Percentiles rank a stretch among this genome's conserved stretches.
Conservation (phyloP, 2,797 vertebrate species). For the Phalloptychus januarius region DNA sequence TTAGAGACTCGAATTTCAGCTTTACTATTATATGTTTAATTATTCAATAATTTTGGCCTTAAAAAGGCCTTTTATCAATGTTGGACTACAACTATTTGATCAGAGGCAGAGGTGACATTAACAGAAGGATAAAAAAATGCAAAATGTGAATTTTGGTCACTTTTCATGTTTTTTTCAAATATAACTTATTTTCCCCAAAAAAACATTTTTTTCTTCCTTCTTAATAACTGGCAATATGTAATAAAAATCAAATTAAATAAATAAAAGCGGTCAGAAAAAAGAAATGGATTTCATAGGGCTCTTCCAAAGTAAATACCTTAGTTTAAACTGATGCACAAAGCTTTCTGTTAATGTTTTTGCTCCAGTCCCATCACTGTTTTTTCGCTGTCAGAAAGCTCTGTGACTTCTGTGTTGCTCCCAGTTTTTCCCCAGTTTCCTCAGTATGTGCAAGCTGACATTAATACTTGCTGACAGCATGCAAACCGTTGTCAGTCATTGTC, state of each 20-base stretch:
- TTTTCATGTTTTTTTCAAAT: background rate
- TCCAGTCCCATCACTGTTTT: background rate
- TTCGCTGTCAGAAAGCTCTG: conserved; percentile 3
- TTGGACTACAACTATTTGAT: background rate
- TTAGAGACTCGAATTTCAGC: background rate
- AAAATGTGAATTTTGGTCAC: no score
- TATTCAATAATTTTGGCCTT: background rate
- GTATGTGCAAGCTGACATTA: conserved; percentile 18
- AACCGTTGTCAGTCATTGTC: conserved; percentile 33
- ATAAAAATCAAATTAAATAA: background rate
- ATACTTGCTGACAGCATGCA: conserved; percentile 37
- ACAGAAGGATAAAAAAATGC: no score
- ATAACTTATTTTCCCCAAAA: background rate
- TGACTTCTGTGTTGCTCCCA: conserved; percentile 5
- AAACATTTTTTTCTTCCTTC: background rate
- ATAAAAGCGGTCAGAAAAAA: background rate
- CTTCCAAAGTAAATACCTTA: background rate
- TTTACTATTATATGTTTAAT: background rate
- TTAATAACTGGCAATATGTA: background rate
- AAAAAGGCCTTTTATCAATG: background rate
- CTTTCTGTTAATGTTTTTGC: background rate
- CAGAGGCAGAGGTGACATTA: background rate
- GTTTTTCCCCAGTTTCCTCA: conserved; percentile 14
- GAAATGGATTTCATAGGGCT: background rate
- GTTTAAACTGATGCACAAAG: background rate